These are phyloP conservation scores for Bettongia penicillata DNA, from an alignment of 2,113 vertebrate species.

Conservation along the genomic window DNA sequence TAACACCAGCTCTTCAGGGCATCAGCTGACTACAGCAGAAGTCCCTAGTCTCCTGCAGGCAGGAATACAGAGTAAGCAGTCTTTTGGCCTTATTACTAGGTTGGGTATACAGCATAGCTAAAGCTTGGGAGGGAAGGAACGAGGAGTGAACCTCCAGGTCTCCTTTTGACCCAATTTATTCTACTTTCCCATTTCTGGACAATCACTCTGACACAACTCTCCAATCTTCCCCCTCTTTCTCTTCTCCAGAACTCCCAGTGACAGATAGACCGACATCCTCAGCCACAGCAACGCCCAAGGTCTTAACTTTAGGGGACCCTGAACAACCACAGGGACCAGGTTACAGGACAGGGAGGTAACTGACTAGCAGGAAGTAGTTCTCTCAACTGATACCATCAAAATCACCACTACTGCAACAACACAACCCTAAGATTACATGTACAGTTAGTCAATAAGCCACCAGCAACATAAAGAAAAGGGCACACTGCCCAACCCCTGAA, in stretches of 20 bases:
- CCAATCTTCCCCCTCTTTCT: background rate
- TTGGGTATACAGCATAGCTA: conserved; percentile 4
- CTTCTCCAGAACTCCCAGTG: background rate
- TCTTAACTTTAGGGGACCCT: background rate
- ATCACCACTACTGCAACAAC: background rate
- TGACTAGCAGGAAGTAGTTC: background rate
- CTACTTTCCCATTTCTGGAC: conserved; percentile 20
- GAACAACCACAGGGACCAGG: background rate
- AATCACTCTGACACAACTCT: background rate
- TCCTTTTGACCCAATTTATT: background rate
- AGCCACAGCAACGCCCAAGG: background rate
- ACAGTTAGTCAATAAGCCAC: background rate
- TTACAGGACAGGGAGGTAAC: background rate
- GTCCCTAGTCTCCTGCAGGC: conserved; percentile 20
- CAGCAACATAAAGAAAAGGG: background rate
- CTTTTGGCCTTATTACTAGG: conserved; percentile 16
- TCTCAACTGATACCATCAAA: background rate
- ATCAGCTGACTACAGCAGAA: conserved; percentile 44
- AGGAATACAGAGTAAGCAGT: conserved; percentile 43
- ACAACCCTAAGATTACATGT: background rate
- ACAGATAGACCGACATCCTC: background rate
- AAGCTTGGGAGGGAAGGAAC: background rate
- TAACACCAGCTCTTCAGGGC: conserved; percentile 11
- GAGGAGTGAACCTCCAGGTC: background rate
- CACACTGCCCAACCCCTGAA: background rate